A percentile compares a stretch with the other conserved stretches of the same genome.
Conservation (phyloP, 64 coral and sea anemone genomes). For the Montipora efflorescens region DNA sequence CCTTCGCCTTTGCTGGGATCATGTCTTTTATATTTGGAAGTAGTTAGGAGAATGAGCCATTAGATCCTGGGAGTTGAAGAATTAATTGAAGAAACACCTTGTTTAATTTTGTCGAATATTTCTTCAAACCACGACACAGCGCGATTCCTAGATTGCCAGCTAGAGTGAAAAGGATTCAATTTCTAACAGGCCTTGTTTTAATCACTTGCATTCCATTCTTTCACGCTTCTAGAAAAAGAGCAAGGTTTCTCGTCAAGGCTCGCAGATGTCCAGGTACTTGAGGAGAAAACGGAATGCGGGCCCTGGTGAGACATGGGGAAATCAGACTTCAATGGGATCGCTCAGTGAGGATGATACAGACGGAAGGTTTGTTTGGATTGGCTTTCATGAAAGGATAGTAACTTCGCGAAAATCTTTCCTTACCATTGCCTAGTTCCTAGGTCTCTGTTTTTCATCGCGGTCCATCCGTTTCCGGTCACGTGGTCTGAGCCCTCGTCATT, state of each 20-base stretch:
- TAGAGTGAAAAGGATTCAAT: neutral
- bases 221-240: slow-evolving; percentile 18
- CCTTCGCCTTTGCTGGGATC: too few relatives aligned
- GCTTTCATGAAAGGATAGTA: neutral
- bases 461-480: too few relatives aligned
- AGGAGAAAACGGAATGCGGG: slow-evolving; percentile 17
- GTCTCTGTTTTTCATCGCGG: too few relatives aligned
- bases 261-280: slow-evolving; percentile 83
- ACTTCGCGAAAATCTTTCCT: too few relatives aligned
- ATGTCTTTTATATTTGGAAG: too few relatives aligned
- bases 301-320: slow-evolving; percentile 14
- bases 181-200: neutral
- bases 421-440: too few relatives aligned
- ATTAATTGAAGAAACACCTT: too few relatives aligned
- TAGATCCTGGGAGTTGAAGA: too few relatives aligned
- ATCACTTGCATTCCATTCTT: neutral
- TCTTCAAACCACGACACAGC: neutral
- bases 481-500: too few relatives aligned
- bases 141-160: neutral
- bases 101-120: too few relatives aligned
- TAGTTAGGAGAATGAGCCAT: too few relatives aligned
- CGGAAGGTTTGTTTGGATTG: slow-evolving; percentile 19
- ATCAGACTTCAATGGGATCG: slow-evolving; percentile 59
- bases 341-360: slow-evolving; percentile 30
- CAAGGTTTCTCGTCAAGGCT: slow-evolving; percentile 71